Percentiles rank a stretch among this genome's conserved stretches.
Evolutionary conservation across 2,797 vertebrate species (phyloP).

Genomic region (Cetoscarus ocellatus): DNA sequence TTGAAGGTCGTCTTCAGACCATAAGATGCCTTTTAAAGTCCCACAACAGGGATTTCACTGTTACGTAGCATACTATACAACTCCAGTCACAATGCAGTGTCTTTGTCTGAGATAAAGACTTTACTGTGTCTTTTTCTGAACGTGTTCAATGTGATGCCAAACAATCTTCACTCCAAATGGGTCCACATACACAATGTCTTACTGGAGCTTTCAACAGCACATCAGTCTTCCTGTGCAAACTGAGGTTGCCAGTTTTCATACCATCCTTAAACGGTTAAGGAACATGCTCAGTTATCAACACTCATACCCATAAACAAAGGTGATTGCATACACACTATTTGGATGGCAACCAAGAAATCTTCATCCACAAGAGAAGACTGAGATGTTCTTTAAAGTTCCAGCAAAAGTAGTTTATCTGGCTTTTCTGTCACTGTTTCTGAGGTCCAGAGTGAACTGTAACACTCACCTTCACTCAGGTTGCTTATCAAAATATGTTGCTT

Average conservation of each 20-base stretch:
- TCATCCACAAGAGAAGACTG: background rate
- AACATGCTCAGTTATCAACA: background rate
- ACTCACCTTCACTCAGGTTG: background rate
- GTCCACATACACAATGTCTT: background rate
- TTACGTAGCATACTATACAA: background rate
- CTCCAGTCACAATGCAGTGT: background rate
- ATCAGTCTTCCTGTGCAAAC: background rate
- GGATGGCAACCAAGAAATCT: background rate
- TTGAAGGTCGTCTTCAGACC: slow-evolving; percentile 7
- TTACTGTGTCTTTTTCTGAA: background rate
- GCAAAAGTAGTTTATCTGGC: background rate
- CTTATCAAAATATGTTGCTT: background rate
- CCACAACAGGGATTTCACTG: background rate
- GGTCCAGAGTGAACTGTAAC: background rate
- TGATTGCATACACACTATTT: background rate
- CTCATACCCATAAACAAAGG: background rate
- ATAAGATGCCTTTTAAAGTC: slow-evolving; percentile 6
- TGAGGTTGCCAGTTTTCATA: background rate
- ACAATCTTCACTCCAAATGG: background rate
- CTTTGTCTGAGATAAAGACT: background rate
- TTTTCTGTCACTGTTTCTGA: background rate
- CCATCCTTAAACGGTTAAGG: too few relatives aligned
- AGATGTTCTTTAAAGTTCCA: background rate
- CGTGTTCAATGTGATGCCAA: background rate
- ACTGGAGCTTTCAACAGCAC: background rate